These are phyloP conservation scores for Diabrotica balteata DNA, from an alignment of 2,888 invertebrate genomes.

Conservation along the genomic window DNA sequence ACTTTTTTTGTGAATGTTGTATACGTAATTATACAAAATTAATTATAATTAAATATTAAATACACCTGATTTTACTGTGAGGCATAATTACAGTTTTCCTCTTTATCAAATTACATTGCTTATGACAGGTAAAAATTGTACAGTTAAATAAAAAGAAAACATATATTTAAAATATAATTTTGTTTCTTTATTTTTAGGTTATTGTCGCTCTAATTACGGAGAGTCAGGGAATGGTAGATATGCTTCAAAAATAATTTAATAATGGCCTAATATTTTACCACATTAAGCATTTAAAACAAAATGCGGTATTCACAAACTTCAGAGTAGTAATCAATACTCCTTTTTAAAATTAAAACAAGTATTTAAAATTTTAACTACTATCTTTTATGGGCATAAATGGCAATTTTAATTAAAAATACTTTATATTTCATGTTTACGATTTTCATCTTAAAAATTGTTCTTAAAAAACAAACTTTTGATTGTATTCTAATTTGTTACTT, in stretches of 20 bases:
- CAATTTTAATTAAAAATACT: no score
- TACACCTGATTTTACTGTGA: constrained; percentile 48
- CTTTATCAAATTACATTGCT: constrained; percentile 50
- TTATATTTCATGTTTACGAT: no score
- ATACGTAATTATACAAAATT: constrained; percentile 49
- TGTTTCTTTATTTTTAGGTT: constrained; percentile 38
- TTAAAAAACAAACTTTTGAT: no score
- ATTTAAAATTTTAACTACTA: no score
- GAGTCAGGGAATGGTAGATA: neutral
- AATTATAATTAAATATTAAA: constrained; percentile 52
- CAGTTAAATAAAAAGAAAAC: constrained; percentile 38
- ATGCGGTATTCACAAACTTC: no score
- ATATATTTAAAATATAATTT: constrained; percentile 48
- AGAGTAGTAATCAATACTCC: no score
- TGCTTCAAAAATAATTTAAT: neutral
- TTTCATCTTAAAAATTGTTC: no score
- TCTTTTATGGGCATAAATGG: no score
- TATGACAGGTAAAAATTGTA: constrained; percentile 42
- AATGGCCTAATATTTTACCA: no score
- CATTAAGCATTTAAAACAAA: no score
- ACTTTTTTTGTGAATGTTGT: constrained; percentile 45
- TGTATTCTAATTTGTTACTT: no score
- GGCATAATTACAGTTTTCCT: constrained; percentile 50
- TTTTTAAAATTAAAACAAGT: no score
- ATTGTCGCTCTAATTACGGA: constrained; percentile 34